Conservation (phyloP, 1,140 invertebrate genomes). For the Saccostrea echinata region DNA sequence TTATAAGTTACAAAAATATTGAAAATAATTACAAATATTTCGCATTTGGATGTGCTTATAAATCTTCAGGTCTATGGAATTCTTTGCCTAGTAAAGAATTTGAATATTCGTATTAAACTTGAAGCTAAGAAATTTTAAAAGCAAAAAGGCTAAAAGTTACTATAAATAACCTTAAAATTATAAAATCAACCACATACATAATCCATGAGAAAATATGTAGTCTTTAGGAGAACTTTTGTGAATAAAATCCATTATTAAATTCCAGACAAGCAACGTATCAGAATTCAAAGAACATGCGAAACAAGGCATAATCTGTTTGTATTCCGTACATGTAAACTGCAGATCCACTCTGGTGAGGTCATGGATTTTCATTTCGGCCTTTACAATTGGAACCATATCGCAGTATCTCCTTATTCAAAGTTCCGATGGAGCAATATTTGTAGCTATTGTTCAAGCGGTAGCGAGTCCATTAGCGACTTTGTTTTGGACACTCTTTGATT, state of each 20-base stretch:
- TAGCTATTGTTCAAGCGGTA: conserved; percentile 60
- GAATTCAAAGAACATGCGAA: conserved; percentile 51
- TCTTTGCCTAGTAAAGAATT: too few relatives aligned
- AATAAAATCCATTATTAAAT: conserved; percentile 2
- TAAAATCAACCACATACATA: too few relatives aligned
- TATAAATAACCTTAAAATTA: too few relatives aligned
- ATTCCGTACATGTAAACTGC: conserved; percentile 53
- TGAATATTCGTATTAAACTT: too few relatives aligned
- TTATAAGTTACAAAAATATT: too few relatives aligned
- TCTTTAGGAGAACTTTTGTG: too few relatives aligned
- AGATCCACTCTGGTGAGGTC: conserved; percentile 51
- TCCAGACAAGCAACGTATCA: conserved; percentile 53
- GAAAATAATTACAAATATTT: too few relatives aligned
- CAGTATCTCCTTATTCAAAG: conserved; percentile 65
- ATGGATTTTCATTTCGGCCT: conserved; percentile 63
- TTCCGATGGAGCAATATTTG: conserved; percentile 65
- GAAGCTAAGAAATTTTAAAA: too few relatives aligned
- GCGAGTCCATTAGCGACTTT: conserved; percentile 60
- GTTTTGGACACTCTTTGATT: conserved; percentile 68
- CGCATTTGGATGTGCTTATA: too few relatives aligned
- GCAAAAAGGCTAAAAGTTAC: too few relatives aligned
- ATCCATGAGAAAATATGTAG: too few relatives aligned
- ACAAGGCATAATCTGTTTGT: conserved; percentile 57
- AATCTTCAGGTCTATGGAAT: too few relatives aligned
- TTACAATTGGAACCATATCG: conserved; percentile 62